These are phyloP conservation scores for Antheraea yamamai DNA, from an alignment of 2,888 invertebrate species.

Conservation along the genomic window DNA sequence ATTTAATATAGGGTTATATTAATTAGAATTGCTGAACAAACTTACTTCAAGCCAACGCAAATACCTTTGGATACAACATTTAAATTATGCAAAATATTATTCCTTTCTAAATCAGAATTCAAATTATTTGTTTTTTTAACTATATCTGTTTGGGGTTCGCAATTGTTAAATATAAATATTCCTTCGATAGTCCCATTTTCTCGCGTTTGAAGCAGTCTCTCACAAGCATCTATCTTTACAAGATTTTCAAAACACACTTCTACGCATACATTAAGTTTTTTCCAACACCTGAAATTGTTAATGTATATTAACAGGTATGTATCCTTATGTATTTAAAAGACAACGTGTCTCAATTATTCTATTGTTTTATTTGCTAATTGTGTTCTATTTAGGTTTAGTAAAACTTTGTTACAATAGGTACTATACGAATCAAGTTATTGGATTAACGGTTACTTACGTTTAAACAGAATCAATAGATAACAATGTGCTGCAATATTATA, in stretches of 20 bases:
- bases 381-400: no score
- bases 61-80: conserved; percentile 21
- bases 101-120: not conserved
- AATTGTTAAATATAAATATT: conserved; percentile 25
- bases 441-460: no score
- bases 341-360: not conserved
- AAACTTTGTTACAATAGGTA: no score
- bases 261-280: conserved; percentile 20
- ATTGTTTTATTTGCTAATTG: not conserved
- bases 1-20: not conserved
- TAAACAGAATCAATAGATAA: no score
- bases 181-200: conserved; percentile 25
- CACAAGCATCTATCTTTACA: conserved; percentile 20
- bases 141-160: not conserved
- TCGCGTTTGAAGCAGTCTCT: conserved; percentile 20
- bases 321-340: not conserved
- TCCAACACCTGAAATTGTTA: conserved; percentile 27
- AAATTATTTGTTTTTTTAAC: conserved; percentile 11
- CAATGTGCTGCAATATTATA: no score
- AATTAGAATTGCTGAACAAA: not conserved
- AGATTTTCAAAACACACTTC: conserved; percentile 24
- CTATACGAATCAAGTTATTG: no score
- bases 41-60: conserved; percentile 21
- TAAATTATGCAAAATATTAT: conserved; percentile 21
- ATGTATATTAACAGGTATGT: not conserved